phyloP scores from a whole-genome alignment of 2,113 vertebrate species.

The Sylvilagus bachmani region DNA sequence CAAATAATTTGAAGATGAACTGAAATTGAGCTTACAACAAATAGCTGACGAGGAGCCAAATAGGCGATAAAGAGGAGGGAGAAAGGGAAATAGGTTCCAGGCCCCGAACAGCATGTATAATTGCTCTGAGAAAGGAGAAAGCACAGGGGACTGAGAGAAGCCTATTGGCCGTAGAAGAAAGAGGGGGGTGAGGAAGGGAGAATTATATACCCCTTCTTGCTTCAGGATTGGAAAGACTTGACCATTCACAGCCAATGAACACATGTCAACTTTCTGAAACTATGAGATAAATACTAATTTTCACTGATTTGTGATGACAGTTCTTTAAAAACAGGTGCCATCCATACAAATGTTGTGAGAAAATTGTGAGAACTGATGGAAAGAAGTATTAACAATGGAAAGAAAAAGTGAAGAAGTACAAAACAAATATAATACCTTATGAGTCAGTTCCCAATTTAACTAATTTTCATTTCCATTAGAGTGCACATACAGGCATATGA shows the following conservation, averaged over 20 bases:
- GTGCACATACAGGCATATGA: neutral
- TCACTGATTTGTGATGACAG: neutral
- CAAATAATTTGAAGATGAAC: neutral
- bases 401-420: neutral
- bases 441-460: neutral
- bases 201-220: neutral
- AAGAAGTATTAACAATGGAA: neutral
- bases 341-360: neutral
- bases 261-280: neutral
- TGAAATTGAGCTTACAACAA: neutral
- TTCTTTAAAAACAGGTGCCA: neutral
- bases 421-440: neutral
- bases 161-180: neutral
- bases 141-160: neutral
- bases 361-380: neutral
- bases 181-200: neutral
- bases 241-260: neutral
- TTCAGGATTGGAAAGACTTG: neutral
- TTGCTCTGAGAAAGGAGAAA: neutral
- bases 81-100: neutral
- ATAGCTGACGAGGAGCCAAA: neutral
- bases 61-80: neutral
- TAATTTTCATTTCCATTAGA: neutral
- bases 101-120: neutral
- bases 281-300: neutral